Percentiles rank a stretch among this genome's conserved stretches.
phyloP scores from a whole-genome alignment of 2,888 invertebrate species.

The Polymixis flavicincta region DNA sequence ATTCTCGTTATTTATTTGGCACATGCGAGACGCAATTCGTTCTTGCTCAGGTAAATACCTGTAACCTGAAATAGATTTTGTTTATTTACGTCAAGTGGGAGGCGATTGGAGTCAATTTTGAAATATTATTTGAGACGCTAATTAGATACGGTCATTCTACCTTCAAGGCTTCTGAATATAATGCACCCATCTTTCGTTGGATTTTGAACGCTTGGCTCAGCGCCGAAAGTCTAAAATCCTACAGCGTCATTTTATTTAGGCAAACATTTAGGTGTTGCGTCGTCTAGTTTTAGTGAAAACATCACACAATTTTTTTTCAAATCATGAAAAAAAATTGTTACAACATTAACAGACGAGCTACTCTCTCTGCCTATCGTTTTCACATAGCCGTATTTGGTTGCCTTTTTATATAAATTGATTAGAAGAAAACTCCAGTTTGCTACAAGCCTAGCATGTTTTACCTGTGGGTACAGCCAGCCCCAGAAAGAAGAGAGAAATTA shows the following conservation, averaged over 20 bases:
- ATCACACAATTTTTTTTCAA: too few species aligned
- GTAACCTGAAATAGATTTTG: constrained; percentile 51
- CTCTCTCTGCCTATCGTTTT: background rate
- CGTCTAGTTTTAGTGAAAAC: background rate
- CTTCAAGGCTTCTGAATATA: background rate
- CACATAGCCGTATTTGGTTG: background rate
- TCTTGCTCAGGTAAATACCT: constrained; percentile 56
- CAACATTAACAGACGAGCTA: background rate
- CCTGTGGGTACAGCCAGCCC: background rate
- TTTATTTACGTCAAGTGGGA: constrained; percentile 34
- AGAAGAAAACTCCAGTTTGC: background rate
- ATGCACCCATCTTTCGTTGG: background rate
- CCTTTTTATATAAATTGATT: background rate
- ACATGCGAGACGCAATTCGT: constrained; percentile 25
- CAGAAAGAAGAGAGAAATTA: background rate
- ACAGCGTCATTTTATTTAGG: background rate
- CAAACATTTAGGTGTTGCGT: background rate
- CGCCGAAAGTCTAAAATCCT: background rate
- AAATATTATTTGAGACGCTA: background rate
- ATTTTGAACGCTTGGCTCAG: background rate
- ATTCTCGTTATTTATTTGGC: constrained; percentile 53
- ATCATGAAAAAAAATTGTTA: too few species aligned
- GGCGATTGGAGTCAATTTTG: constrained; percentile 24
- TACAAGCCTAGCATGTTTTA: background rate
- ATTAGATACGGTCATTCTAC: background rate